Conservation (phyloP, 2,888 invertebrate species). For the Dysmachus trigonus region DNA sequence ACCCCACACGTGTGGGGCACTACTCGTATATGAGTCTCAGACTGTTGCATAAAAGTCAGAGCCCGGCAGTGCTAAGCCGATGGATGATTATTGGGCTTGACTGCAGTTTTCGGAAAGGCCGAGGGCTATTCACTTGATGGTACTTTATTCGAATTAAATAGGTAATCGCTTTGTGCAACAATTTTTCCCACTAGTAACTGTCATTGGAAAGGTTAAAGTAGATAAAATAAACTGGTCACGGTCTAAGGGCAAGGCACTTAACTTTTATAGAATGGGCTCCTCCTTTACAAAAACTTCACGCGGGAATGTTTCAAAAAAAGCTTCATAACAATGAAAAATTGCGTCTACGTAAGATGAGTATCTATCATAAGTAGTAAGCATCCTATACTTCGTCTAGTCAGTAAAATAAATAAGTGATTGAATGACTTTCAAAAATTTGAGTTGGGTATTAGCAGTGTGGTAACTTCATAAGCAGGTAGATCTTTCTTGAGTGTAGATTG, state of each 20-base stretch:
- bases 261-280: neutral
- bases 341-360: neutral
- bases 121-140: neutral
- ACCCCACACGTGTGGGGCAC: too few relatives aligned
- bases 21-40: neutral
- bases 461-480: neutral
- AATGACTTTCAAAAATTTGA: neutral
- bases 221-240: neutral
- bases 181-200: neutral
- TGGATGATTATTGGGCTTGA: neutral
- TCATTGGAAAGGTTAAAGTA: neutral
- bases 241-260: neutral
- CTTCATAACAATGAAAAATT: neutral
- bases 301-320: neutral
- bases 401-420: neutral
- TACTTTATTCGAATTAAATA: neutral
- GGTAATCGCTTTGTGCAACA: neutral
- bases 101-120: neutral
- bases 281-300: neutral
- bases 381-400: neutral
- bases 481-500: neutral
- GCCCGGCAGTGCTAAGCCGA: neutral
- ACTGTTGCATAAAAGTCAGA: neutral
- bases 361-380: neutral
- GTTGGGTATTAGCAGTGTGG: neutral